A percentile compares a stretch with the other conserved stretches of the same genome.
Evolutionary conservation across 2,797 vertebrate genomes (phyloP).

Genomic region (Carapus acus): DNA sequence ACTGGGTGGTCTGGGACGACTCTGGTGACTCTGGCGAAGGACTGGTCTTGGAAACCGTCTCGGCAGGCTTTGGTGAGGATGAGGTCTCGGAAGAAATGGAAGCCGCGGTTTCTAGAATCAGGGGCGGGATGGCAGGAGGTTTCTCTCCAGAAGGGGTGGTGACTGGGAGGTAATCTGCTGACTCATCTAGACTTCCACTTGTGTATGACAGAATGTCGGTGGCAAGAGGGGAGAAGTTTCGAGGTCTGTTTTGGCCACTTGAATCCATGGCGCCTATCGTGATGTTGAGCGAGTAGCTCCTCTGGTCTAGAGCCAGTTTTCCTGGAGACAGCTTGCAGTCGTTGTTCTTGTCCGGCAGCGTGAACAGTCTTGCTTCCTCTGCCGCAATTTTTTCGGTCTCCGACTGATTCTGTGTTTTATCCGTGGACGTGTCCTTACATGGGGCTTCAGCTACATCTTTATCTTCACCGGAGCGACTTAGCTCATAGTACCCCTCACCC

Average conservation of each 20-base stretch:
- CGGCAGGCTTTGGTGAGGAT: slow-evolving; percentile 64
- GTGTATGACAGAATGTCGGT: slow-evolving; percentile 95
- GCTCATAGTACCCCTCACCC: slow-evolving; percentile 91
- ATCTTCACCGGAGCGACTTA: slow-evolving; percentile 81
- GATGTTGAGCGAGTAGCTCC: slow-evolving; percentile 97
- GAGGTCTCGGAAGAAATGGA: slow-evolving; percentile 68
- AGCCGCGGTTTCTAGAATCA: slow-evolving; percentile 75
- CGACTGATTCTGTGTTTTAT: slow-evolving; percentile 66
- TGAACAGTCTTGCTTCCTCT: slow-evolving; percentile 76
- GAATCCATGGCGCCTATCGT: slow-evolving; percentile 89
- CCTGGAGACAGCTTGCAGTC: slow-evolving; percentile 87
- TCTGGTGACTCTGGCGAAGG: slow-evolving; percentile 75
- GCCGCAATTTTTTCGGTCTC: slow-evolving; percentile 43
- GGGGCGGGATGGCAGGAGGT: slow-evolving; percentile 79
- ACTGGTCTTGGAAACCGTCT: slow-evolving; percentile 55
- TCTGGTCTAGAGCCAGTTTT: slow-evolving; percentile 91
- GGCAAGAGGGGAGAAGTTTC: slow-evolving; percentile 89
- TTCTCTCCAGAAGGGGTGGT: slow-evolving; percentile 88
- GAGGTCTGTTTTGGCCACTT: slow-evolving; percentile 81
- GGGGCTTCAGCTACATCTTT: slow-evolving; percentile 51
- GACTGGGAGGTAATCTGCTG: slow-evolving; percentile 89
- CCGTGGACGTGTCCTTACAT: slow-evolving; percentile 75
- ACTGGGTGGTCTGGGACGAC: slow-evolving; percentile 77
- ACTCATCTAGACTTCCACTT: slow-evolving; percentile 93
- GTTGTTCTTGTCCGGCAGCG: slow-evolving; percentile 80